Evolutionary conservation across 2,797 vertebrate genomes (phyloP), one percentile per base, ranked within the genome.

Genomic region (Malacoctenus gilli): DNA sequence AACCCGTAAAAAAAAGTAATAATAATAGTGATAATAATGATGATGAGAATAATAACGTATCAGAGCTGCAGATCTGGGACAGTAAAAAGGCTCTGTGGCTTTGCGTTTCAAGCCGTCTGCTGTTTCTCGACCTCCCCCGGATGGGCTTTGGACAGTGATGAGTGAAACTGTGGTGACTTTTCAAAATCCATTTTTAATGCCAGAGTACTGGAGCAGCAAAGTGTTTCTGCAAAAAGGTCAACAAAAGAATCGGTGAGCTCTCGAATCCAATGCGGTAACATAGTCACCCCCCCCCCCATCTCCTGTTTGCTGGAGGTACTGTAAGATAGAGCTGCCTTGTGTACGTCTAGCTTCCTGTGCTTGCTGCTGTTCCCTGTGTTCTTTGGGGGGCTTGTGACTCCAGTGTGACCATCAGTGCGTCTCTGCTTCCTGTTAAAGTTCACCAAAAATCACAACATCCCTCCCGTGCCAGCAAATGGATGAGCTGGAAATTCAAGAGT

Each of bases 161-260:
- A 67, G 56, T 73, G 68, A 65, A 72, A 47, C 42, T 49, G 6
- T 28, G 9, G 9, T 28, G 25, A 28, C 9, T 28, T 2, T 6
- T 6, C 6, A 28, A 28, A 28, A 28, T 2, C 32, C 38, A 57
- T 28, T 28, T n/a, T n/a, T n/a, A n/a, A n/a, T n/a, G n/a, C n/a
- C n/a, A n/a, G 55, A 65, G 44, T 46, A 30, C 40, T 53, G 31
- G 23, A 43, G 51, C 15, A 48, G 67, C 75, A 72, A 50, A 48
- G 57, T 62, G 51, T 41, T 60, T 63, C 15, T n/a, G n/a, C n/a
- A n/a, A n/a, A n/a, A n/a, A n/a, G n/a, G n/a, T n/a, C n/a, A n/a
- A 57, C 49, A 60, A 57, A 59, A 59, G n/a, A 3, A 23, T 35
- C 12, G 8, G n/a, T n/a, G n/a, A n/a, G 10, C 50, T 51, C 15